These are phyloP conservation scores for Oligia latruncula DNA, from an alignment of 2,888 invertebrate species.

Conservation along the genomic window DNA sequence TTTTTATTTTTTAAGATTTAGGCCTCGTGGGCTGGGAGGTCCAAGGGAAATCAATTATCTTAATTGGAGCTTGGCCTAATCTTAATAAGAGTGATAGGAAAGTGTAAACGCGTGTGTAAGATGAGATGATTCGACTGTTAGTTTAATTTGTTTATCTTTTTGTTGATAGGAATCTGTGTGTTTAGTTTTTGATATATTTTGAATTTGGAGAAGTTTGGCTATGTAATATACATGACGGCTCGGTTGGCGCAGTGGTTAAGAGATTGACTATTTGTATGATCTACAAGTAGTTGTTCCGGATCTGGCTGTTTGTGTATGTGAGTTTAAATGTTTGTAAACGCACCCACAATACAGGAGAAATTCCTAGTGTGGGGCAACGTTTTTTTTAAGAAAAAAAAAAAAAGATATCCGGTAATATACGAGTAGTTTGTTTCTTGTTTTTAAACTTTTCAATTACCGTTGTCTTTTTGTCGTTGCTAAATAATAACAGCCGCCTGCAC, in stretches of 20 bases:
- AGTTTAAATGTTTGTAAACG: no score
- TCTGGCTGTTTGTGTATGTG: no score
- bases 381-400: no score
- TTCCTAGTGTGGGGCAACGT: no score
- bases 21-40: slow-evolving; percentile 78
- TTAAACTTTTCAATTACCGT: not conserved
- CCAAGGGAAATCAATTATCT: slow-evolving; percentile 86
- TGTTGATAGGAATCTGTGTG: slow-evolving; percentile 47
- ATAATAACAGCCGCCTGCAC: no score
- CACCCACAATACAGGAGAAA: no score
- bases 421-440: not conserved
- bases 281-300: no score
- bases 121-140: slow-evolving; percentile 66
- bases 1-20: slow-evolving; percentile 64
- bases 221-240: no score
- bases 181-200: slow-evolving; percentile 6
- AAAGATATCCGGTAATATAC: no score
- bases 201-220: not conserved
- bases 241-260: no score
- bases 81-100: slow-evolving; percentile 82
- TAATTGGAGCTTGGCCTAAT: slow-evolving; percentile 86
- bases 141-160: slow-evolving; percentile 78
- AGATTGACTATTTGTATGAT: no score
- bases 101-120: slow-evolving; percentile 77
- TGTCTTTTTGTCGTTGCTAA: not conserved